Base-by-base conservation (phyloP, 1,140 invertebrate species). In the Laupala kohalensis region DNA sequence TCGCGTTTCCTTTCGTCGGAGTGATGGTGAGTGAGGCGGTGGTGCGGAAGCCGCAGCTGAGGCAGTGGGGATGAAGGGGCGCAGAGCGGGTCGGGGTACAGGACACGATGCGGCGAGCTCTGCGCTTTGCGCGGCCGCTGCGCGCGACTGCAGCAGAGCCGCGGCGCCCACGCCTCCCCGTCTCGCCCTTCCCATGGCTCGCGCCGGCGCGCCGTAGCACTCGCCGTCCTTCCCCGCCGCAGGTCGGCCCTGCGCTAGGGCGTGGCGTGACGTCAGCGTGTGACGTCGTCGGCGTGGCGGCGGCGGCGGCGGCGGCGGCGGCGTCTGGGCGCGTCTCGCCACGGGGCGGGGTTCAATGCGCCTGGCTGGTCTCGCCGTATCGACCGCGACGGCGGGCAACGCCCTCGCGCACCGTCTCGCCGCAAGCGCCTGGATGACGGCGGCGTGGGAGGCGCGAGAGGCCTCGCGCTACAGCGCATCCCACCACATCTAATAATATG, bases 261-360 rank as follows among this genome's bases (percentile, higher is more conserved):
- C 67, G 67, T 68, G 67, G 67, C 67, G 67, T 68, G 67, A 68
- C 67, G 67, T 68, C 67, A 68, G 27, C 28, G 26, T 27, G 19
- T 27, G 12, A n/a, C 67, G 26, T 28, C 67, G 26, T 25, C 66
- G 26, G 28, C 13, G 27, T 23, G 29, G n/a, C 28, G n/a, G n/a
- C 6, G 6, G n/a, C 5, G n/a, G n/a, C 6, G n/a, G n/a, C 64
- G n/a, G n/a, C 67, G 25, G 6, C 12, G 4, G 26, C 67, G 27
- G 67, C 67, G 28, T 27, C 19, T 29, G 67, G 27, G 25, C 67
- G 67, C 29, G 67, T 27, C 67, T 27, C 29, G 67, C 27, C 67
- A 27, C 29, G 26, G 29, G 23, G 26, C 13, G 67, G 67, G 24
- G 67, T 68, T 68, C 67, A 68, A 68, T 30, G 67, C 67, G 67